Percentiles rank a stretch among this genome's conserved stretches.
Evolutionary conservation across 2,888 invertebrate species (phyloP).

Genomic region (Macrosoma leucophasiata): DNA sequence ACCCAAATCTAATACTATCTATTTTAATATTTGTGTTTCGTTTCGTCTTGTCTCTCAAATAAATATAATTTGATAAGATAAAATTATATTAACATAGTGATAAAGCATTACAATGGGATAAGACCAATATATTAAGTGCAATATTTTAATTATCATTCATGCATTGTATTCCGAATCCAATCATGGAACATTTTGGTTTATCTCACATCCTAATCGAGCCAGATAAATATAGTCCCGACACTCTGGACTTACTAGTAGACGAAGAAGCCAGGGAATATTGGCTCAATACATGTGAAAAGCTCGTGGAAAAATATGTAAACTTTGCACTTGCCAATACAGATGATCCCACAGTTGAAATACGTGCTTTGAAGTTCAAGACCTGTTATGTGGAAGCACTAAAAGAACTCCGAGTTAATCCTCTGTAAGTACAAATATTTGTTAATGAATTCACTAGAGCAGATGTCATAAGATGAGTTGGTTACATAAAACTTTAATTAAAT

Average conservation of each 20-base stretch:
- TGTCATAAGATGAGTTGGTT: too few relatives aligned
- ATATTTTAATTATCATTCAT: slow-evolving; percentile 23
- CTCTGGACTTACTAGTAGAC: slow-evolving; percentile 91
- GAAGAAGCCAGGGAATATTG: slow-evolving; percentile 92
- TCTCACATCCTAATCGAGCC: slow-evolving; percentile 82
- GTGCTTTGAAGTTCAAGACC: slow-evolving; percentile 88
- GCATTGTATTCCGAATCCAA: slow-evolving; percentile 28
- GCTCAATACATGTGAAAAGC: slow-evolving; percentile 92
- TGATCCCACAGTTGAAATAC: slow-evolving; percentile 82
- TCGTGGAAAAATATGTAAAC: slow-evolving; percentile 88
- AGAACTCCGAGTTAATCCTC: slow-evolving; percentile 84
- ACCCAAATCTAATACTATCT: too few relatives aligned
- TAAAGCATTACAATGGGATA: slow-evolving; percentile 55
- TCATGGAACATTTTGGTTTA: slow-evolving; percentile 65
- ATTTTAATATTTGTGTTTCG: too few relatives aligned
- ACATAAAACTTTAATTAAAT: too few relatives aligned
- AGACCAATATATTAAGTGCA: too few relatives aligned
- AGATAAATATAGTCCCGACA: slow-evolving; percentile 90
- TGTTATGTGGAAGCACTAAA: slow-evolving; percentile 88
- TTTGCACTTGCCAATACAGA: slow-evolving; percentile 87
- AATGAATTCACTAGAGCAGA: too few relatives aligned
- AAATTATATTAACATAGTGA: slow-evolving; percentile 43
- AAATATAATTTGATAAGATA: neutral
- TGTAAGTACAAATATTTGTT: slow-evolving; percentile 81
- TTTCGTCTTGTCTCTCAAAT: too few relatives aligned